Conservation (phyloP, 2,113 vertebrate species). For the Delphinus delphis region DNA sequence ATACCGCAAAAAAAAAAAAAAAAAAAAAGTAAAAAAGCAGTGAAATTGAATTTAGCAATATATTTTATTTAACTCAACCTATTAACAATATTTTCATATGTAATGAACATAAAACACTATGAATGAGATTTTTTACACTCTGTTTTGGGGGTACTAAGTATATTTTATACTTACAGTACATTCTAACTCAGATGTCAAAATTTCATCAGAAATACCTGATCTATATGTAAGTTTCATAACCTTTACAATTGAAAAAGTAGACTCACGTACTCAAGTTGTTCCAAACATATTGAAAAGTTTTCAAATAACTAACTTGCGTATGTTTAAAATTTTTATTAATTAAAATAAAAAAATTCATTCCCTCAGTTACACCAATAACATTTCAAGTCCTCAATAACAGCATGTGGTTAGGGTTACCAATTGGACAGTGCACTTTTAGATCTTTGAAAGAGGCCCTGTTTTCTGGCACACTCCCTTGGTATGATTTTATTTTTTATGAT, state of each 20-base stretch:
- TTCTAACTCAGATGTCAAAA: neutral
- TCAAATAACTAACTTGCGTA: neutral
- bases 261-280: neutral
- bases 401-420: neutral
- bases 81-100: constrained; percentile 42
- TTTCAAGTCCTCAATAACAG: neutral
- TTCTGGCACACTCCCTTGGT: neutral
- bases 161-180: constrained; percentile 11
- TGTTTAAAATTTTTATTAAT: constrained; percentile 10
- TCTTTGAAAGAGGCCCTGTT: neutral
- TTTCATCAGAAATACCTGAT: constrained; percentile 37
- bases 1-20: too few species aligned
- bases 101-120: constrained; percentile 22
- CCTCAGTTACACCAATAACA: neutral
- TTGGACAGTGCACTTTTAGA: neutral
- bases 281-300: constrained; percentile 43
- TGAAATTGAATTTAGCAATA: constrained; percentile 31
- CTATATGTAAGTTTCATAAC: constrained; percentile 15
- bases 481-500: neutral
- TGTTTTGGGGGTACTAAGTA: neutral
- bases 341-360: neutral
- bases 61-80: constrained; percentile 46
- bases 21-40: neutral
- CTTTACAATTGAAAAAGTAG: constrained; percentile 14
- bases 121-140: constrained; percentile 37